Base-by-base conservation (phyloP, 2,888 invertebrate genomes). In the Drosophila ustulata region DNA sequence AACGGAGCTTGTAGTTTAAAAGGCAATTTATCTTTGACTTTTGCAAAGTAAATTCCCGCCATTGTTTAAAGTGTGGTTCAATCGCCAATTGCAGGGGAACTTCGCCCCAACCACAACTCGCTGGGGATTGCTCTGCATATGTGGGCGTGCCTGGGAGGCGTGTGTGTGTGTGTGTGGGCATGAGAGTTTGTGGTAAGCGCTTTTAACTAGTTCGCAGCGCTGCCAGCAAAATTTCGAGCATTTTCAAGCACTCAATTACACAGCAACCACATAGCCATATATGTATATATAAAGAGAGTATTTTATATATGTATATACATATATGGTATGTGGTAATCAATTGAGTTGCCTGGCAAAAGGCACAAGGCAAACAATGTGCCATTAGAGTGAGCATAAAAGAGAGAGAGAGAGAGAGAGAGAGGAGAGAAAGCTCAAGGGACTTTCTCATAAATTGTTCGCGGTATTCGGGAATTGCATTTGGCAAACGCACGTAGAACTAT, bases 21-120 rank as follows among this genome's bases (percentile, higher is more conserved):
- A 83, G 83, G 86, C 83, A 88, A 83, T 83, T 83, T 83, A 83
- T 83, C 83, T 83, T 83, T 83, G 89, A 88, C 88, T 83, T 88
- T 80, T 46, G 57, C 71, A 64, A 88, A 88, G 85, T 79, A 82
- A 82, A 82, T 85, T 71, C 75, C 67, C 71, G 80, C 83, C 81
- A 86, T 83, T 83, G 83, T 83, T 83, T 86, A 88, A 82, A 83
- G 75, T 86, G 80, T 75, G 37, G 62, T 53, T 52, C 45, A 53
- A 58, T 58, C 57, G 57, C 47, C 57, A 58, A 49, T 51, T 61
- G 52, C 32, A 47, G 18, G 37, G 26, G 23, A 9, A 32, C 5
- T 4, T 5, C 2, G 5, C n/a, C 46, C 45, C 34, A 56, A 34
- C 56, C 34, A 30, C 55, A 56, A 13, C 34, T 9, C 13, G 37